These are phyloP conservation scores for Geopemphigus sp. DNA, from an alignment of 1,140 invertebrate species.

Conservation along the genomic window DNA sequence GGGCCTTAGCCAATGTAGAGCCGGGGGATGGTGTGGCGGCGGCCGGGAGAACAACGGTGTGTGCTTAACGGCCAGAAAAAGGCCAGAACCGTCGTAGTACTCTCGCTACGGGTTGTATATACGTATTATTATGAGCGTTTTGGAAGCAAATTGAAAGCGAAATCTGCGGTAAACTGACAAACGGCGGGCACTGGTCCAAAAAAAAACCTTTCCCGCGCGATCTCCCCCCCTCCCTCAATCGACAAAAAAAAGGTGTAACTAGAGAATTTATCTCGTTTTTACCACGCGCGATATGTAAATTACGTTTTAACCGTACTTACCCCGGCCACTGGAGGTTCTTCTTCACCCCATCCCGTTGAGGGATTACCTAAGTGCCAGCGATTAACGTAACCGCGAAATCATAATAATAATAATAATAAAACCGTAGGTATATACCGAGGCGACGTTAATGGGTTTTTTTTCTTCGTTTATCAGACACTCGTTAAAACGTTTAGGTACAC, in stretches of 20 bases:
- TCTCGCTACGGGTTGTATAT: neutral
- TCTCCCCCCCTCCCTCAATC: too few relatives aligned
- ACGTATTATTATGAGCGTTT: constrained; percentile 34
- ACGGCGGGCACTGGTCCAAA: constrained; percentile 38
- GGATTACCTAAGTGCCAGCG: constrained; percentile 33
- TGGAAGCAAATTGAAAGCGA: constrained; percentile 45
- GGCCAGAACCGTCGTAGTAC: neutral
- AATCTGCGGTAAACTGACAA: constrained; percentile 47
- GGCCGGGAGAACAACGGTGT: constrained; percentile 26
- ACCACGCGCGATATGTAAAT: constrained; percentile 36
- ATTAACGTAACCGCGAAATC: constrained; percentile 8
- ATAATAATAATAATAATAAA: constrained; percentile 8
- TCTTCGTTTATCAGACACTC: constrained; percentile 28
- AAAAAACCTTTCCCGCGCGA: constrained; percentile 1
- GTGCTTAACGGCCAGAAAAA: constrained; percentile 47
- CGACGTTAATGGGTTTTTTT: constrained; percentile 1
- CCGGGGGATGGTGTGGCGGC: neutral
- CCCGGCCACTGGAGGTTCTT: too few relatives aligned
- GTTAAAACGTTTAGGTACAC: neutral
- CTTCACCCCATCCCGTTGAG: neutral
- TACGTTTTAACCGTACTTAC: constrained; percentile 2
- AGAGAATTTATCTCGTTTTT: constrained; percentile 41
- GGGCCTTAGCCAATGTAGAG: constrained; percentile 21
- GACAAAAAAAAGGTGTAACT: constrained; percentile 36
- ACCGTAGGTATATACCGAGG: neutral